Conservation (phyloP, 1,140 invertebrate genomes). For the Orchestia grillus region DNA sequence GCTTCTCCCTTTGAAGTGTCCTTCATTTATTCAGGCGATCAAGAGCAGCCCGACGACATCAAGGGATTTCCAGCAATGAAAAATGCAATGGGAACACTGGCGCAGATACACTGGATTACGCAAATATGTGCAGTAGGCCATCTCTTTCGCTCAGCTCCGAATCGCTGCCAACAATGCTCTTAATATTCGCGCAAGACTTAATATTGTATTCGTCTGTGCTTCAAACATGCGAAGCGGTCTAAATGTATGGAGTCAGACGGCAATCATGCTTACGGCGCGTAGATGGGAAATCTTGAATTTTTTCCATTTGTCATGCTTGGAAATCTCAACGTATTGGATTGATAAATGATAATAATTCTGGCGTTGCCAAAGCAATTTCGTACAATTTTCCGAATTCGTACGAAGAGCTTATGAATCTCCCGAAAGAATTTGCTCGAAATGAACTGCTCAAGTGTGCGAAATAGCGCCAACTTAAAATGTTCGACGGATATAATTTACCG, state of each 20-base stretch:
- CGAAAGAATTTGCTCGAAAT: too few relatives aligned
- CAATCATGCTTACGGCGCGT: too few relatives aligned
- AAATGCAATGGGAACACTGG: slow-evolving; percentile 22
- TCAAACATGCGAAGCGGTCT: neutral
- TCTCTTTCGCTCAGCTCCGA: neutral
- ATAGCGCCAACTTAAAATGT: neutral
- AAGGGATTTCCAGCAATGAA: neutral
- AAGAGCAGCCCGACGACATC: neutral
- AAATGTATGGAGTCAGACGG: too few relatives aligned
- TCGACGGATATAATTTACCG: neutral
- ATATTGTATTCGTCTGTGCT: neutral
- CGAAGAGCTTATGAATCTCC: too few relatives aligned
- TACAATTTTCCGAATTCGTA: too few relatives aligned
- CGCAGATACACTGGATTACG: neutral
- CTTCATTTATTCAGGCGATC: slow-evolving; percentile 30
- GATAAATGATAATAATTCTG: too few relatives aligned
- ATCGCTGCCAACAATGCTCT: neutral
- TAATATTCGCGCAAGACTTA: neutral
- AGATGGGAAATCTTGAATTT: too few relatives aligned
- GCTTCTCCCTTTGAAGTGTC: slow-evolving; percentile 16
- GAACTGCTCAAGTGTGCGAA: too few relatives aligned
- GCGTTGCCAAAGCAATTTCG: too few relatives aligned
- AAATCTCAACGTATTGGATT: too few relatives aligned
- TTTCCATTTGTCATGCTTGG: too few relatives aligned
- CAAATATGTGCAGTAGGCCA: neutral